Percentiles rank a stretch among this genome's conserved stretches.
These are phyloP conservation scores for Bovichtus variegatus DNA, from an alignment of 2,797 vertebrate genomes.

Conservation along the genomic window DNA sequence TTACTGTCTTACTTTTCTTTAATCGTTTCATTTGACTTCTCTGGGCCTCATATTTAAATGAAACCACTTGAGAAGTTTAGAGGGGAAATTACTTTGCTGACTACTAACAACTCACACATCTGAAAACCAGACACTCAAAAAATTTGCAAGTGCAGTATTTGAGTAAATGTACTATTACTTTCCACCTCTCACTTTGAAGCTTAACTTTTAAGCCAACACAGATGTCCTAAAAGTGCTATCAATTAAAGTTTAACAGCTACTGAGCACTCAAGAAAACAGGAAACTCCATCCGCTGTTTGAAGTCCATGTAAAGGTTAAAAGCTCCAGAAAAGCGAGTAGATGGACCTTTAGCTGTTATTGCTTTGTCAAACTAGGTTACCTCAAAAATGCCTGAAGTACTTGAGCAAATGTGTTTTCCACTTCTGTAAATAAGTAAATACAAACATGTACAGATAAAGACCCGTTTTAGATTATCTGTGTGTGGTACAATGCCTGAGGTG, in stretches of 20 bases:
- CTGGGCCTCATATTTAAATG: constrained; percentile 1
- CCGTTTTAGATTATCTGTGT: constrained; percentile 1
- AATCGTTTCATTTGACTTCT: not conserved
- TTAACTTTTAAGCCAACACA: not conserved
- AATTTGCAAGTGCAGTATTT: not conserved
- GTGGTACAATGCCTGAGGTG: constrained; percentile 34
- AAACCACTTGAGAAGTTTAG: not conserved
- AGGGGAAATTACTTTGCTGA: not conserved
- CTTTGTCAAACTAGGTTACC: not conserved
- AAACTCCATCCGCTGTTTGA: not conserved
- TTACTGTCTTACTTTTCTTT: not conserved
- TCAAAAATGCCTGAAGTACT: not conserved
- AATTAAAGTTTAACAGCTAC: not conserved
- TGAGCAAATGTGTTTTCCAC: constrained; percentile 6
- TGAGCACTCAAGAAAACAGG: not conserved
- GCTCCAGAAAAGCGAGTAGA: not conserved
- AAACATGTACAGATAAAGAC: not conserved
- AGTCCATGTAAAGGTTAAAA: not conserved
- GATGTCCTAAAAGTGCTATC: not conserved
- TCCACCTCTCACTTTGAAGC: not conserved
- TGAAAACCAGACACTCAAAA: not conserved
- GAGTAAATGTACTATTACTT: not conserved
- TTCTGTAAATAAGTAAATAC: not conserved
- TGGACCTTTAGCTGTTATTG: not conserved
- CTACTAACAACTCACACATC: not conserved